Percentiles rank a stretch among this genome's conserved stretches.
Conservation (phyloP, 2,113 vertebrate species). For the Galbula dea region DNA sequence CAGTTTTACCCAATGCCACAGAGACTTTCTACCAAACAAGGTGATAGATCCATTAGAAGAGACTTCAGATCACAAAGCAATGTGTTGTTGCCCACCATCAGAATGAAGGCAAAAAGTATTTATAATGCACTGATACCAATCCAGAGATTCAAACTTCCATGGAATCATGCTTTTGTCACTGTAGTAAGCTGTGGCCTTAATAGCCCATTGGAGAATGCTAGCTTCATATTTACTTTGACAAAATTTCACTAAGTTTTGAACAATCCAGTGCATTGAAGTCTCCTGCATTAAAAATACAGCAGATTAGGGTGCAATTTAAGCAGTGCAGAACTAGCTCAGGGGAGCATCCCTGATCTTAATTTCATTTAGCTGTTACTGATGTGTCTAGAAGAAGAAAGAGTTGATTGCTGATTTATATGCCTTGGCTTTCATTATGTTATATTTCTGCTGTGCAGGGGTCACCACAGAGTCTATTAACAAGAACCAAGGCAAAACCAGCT, state of each 20-base stretch:
- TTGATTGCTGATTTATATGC: constrained; percentile 29
- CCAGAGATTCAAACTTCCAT: not conserved
- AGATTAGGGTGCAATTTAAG: not conserved
- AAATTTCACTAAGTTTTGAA: not conserved
- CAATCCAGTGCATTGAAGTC: not conserved
- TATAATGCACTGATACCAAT: not conserved
- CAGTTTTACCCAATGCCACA: not conserved
- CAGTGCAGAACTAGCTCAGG: not conserved
- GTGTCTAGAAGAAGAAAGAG: not conserved
- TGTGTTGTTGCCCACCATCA: not conserved
- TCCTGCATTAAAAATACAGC: not conserved
- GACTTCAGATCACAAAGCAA: not conserved
- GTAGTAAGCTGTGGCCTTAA: not conserved
- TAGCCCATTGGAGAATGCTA: not conserved
- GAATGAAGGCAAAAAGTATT: not conserved
- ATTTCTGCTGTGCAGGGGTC: constrained; percentile 4
- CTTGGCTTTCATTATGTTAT: not conserved
- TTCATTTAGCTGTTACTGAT: not conserved
- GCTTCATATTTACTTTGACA: not conserved
- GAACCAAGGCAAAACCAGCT: not conserved
- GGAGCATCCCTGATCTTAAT: not conserved
- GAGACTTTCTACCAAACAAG: not conserved
- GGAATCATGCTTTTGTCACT: not conserved
- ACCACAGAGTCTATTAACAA: not conserved
- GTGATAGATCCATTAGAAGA: not conserved